Evolutionary conservation across 2,113 vertebrate genomes (phyloP).

Genomic region (Arvicanthis niloticus): DNA sequence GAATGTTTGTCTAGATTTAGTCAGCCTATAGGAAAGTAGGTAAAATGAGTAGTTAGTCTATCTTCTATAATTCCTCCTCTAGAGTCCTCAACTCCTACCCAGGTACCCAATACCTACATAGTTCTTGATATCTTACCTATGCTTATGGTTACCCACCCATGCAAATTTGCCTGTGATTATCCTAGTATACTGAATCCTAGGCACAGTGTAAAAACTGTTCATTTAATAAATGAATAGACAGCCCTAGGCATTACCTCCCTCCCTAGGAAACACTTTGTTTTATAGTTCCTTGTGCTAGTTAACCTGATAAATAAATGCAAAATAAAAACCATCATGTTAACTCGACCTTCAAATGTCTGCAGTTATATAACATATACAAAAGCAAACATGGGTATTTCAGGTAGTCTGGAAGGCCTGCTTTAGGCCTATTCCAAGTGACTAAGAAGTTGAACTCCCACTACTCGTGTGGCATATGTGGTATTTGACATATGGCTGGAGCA

Average conservation of each 20-base stretch:
- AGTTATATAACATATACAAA: neutral
- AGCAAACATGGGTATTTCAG: neutral
- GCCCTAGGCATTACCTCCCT: neutral
- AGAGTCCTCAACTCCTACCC: neutral
- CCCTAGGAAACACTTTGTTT: neutral
- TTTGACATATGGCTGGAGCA: neutral
- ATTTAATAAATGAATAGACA: neutral
- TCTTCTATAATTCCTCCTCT: neutral
- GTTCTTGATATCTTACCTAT: neutral
- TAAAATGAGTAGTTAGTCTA: conserved; percentile 15
- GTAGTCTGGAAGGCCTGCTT: neutral
- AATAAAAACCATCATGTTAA: neutral
- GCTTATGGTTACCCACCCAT: neutral
- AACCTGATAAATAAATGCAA: conserved; percentile 40
- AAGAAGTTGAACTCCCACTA: conserved; percentile 5
- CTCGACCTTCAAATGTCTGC: neutral
- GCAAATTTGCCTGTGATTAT: neutral
- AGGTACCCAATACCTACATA: neutral
- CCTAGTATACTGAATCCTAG: neutral
- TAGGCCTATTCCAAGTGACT: neutral
- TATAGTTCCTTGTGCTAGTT: neutral
- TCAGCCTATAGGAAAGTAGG: neutral
- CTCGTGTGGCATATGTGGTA: neutral
- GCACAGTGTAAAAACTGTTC: neutral
- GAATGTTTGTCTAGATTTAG: neutral